Percentiles rank a stretch among this genome's conserved stretches.
Evolutionary conservation across 53 echinoderm and acorn worm species (phyloP).

Genomic region (Arbacia lixula): DNA sequence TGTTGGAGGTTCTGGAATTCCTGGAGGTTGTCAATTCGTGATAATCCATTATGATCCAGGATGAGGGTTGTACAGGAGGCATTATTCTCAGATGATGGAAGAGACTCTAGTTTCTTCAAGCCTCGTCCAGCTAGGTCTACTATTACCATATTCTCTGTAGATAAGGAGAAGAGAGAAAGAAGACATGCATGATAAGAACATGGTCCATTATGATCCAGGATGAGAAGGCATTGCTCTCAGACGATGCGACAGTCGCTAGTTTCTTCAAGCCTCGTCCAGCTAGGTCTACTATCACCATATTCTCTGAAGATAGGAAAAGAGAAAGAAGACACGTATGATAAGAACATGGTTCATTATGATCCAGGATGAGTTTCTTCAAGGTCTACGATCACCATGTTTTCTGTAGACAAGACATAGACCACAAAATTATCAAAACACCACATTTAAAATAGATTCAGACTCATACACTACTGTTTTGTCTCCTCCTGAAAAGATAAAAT

Average conservation of each 20-base stretch:
- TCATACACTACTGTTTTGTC: too few species aligned
- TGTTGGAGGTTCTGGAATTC: conserved; percentile 86
- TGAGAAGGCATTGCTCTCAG: conserved; percentile 70
- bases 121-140: conserved; percentile 84
- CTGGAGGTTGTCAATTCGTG: conserved; percentile 90
- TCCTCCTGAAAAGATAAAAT: too few species aligned
- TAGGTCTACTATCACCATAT: conserved; percentile 93
- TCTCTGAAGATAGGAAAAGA: conserved; percentile 65
- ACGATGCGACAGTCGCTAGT: conserved; percentile 65
- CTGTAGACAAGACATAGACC: neutral
- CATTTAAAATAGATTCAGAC: too few species aligned
- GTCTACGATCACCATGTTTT: neutral
- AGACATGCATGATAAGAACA: neutral
- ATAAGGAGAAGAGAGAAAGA: neutral
- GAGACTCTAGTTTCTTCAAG: conserved; percentile 86
- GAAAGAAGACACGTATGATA: neutral
- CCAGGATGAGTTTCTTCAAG: neutral
- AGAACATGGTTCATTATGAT: neutral
- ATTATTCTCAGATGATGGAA: conserved; percentile 55
- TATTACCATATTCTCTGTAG: conserved; percentile 96
- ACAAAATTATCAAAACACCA: too few species aligned
- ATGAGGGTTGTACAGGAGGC: conserved; percentile 87
- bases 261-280: conserved; percentile 87
- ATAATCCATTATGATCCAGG: conserved; percentile 91
- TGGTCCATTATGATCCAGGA: conserved; percentile 82